Conservation (phyloP, 2,113 vertebrate species). For the Lagopus muta region DNA sequence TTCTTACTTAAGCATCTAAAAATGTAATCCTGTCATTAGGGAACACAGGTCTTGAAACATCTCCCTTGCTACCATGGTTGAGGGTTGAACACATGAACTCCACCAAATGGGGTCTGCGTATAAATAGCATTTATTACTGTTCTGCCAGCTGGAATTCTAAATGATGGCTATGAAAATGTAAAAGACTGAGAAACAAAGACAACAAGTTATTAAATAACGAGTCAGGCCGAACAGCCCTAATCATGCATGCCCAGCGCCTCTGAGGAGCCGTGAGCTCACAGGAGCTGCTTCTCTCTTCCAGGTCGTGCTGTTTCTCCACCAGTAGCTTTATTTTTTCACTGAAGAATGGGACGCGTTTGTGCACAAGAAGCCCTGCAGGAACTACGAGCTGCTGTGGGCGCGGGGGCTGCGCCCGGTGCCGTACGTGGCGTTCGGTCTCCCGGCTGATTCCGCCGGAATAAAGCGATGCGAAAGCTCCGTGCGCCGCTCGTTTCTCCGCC, state of each 20-base stretch:
- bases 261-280: not conserved
- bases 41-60: not conserved
- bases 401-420: not conserved
- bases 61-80: not conserved
- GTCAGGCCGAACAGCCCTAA: no score
- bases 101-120: not conserved
- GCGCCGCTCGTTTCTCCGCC: not conserved
- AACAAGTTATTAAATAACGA: no score
- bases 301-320: not conserved
- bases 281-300: slow-evolving; percentile 23
- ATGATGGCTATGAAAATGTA: not conserved
- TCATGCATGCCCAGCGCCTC: not conserved
- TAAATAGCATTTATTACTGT: not conserved
- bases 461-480: not conserved
- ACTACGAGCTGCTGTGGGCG: not conserved
- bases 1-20: not conserved
- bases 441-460: not conserved
- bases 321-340: not conserved
- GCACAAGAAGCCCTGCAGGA: not conserved
- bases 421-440: no score
- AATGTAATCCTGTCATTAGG: not conserved
- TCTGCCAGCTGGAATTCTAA: not conserved
- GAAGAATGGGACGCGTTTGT: not conserved
- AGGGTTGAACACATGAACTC: not conserved
- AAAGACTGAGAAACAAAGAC: not conserved